Evolutionary conservation across 2,797 vertebrate genomes (phyloP), one percentile per base, ranked within the genome.

Genomic region (Helostoma temminkii): DNA sequence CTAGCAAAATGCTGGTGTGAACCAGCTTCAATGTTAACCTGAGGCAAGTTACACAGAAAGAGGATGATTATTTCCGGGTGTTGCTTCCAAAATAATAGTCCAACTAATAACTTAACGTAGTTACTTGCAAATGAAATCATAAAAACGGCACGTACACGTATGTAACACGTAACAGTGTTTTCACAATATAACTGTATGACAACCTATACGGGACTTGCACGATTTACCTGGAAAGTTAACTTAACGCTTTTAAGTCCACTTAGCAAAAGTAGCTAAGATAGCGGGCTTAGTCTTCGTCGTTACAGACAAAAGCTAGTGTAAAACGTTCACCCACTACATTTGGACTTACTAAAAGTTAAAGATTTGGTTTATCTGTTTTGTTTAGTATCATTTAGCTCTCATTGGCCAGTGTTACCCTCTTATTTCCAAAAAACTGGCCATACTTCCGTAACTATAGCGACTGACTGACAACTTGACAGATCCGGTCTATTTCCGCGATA

Each of bases 401-500:
- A 2, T 0, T 9, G 4, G 11, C 8, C 5, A 21, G 1, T 8
- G 14, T 11, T 15, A 41, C 9, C 1, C 10, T 46, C 6, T 42
- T 54, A 39, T 43, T 49, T 61, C 1, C 9, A 24, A 46, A 18
- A 1, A 4, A 3, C 2, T 9, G 1, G 0, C 1, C 0, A 21
- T 41, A 15, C 25, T 22, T 42, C 26, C 22, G 6, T 8, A 42
- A 3, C 5, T 26, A 9, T 22, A 2, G 3, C 1, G 3, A 36
- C 22, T 66, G 10, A 32, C 1, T 2, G 4, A 0, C 11, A 43
- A 0, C 57, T 78, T 79, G 9, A 67, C 50, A 0, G n/a, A 2
- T 74, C 47, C 22, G 34, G 18, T 0, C 58, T 50, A 48, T 2
- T 85, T 88, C 86, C 83, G 79, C 37, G 69, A 52, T 56, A 21